phyloP scores from a whole-genome alignment of 2,888 invertebrate species.

The Pterostichus madidus region DNA sequence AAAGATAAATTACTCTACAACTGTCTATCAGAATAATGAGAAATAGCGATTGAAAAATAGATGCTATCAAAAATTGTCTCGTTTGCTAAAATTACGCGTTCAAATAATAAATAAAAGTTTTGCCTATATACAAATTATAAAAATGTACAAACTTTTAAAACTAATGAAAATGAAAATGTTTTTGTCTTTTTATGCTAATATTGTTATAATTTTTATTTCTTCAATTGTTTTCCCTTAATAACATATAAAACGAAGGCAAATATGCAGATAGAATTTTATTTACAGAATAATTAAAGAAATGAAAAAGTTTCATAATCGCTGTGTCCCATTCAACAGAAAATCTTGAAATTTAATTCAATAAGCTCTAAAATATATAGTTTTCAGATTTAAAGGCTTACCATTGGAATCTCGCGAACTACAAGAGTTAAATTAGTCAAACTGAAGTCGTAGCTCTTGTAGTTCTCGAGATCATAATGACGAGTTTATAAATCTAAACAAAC shows the following conservation, averaged over 20 bases:
- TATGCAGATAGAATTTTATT: neutral
- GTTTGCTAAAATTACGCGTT: neutral
- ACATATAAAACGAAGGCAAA: conserved; percentile 14
- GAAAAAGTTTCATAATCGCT: conserved; percentile 15
- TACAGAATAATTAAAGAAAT: neutral
- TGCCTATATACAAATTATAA: conserved; percentile 27
- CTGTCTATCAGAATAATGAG: conserved; percentile 24
- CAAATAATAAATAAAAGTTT: conserved; percentile 33
- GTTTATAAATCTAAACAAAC: too few species aligned
- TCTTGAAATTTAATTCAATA: neutral
- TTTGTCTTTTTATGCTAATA: neutral
- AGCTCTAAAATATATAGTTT: neutral
- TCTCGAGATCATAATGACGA: too few species aligned
- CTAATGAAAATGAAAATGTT: conserved; percentile 14
- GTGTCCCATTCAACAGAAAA: conserved; percentile 37
- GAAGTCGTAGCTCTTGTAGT: too few species aligned
- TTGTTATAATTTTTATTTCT: too few species aligned
- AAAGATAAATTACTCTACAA: conserved; percentile 33
- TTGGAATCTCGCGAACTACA: too few species aligned
- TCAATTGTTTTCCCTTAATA: neutral
- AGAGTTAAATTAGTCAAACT: too few species aligned
- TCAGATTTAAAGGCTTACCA: too few species aligned
- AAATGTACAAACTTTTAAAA: conserved; percentile 23
- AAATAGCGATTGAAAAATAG: conserved; percentile 38
- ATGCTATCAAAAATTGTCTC: neutral